Percentiles rank a stretch among this genome's conserved stretches.
These are phyloP conservation scores for Auanema sp. DNA, from an alignment of 2,888 invertebrate genomes.

Conservation along the genomic window DNA sequence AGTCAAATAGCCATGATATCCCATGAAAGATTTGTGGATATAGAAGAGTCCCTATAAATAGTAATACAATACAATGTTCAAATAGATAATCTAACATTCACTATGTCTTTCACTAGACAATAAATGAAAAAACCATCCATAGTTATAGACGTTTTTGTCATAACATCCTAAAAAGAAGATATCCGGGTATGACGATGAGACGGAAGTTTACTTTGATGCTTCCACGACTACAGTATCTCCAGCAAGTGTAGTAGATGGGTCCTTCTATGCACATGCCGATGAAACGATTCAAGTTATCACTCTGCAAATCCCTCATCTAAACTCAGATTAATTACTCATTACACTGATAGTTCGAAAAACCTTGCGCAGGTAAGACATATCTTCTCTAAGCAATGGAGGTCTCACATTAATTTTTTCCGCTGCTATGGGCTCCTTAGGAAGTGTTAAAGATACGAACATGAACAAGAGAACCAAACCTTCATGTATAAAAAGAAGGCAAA, in stretches of 20 bases:
- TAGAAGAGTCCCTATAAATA: conserved; percentile 38
- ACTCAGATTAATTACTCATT: background rate
- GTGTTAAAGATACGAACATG: background rate
- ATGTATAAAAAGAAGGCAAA: conserved; percentile 24
- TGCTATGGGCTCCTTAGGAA: conserved; percentile 25
- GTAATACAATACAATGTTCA: too few relatives aligned
- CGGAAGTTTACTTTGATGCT: conserved; percentile 20
- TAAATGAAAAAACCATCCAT: conserved; percentile 48
- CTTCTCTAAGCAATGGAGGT: conserved; percentile 25
- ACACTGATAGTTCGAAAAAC: conserved; percentile 17
- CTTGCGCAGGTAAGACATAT: conserved; percentile 29
- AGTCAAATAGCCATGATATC: conserved; percentile 37
- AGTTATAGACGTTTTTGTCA: conserved; percentile 34
- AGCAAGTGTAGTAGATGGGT: conserved; percentile 49
- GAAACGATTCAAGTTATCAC: conserved; percentile 60
- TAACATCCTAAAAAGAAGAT: conserved; percentile 30
- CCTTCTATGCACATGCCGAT: conserved; percentile 54
- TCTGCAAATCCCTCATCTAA: conserved; percentile 52
- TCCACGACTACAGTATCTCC: conserved; percentile 55
- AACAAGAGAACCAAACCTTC: conserved; percentile 3
- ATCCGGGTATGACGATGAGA: background rate
- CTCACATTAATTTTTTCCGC: conserved; percentile 29
- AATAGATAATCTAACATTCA: conserved; percentile 23
- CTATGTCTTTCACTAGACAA: conserved; percentile 41
- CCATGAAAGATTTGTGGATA: conserved; percentile 30